Evolutionary conservation across 2,888 invertebrate genomes (phyloP).

Genomic region (Cataglyphis livida): DNA sequence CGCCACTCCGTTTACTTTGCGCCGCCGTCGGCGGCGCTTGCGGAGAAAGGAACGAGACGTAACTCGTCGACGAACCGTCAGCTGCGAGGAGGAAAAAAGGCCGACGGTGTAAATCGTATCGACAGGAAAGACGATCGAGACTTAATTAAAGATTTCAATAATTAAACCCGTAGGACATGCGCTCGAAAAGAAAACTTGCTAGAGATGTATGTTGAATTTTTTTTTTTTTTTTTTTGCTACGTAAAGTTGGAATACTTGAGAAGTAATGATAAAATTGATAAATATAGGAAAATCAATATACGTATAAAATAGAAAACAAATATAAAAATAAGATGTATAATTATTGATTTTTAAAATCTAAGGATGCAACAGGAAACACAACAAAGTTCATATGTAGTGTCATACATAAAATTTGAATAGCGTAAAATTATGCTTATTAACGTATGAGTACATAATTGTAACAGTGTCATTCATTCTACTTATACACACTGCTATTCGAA

Average conservation of each 20-base stretch:
- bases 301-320: not conserved
- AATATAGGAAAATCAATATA: not conserved
- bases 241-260: too few species aligned
- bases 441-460: constrained; percentile 2
- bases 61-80: constrained; percentile 27
- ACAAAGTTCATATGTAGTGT: not conserved
- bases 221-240: not conserved
- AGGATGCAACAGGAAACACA: not conserved
- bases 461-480: not conserved
- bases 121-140: constrained; percentile 37
- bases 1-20: constrained; percentile 80
- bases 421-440: not conserved
- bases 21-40: constrained; percentile 64
- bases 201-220: not conserved
- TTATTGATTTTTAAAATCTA: not conserved
- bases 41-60: constrained; percentile 34
- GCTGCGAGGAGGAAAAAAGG: constrained; percentile 21
- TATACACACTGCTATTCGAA: not conserved
- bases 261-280: not conserved
- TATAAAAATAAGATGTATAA: not conserved
- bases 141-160: constrained; percentile 64
- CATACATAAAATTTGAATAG: not conserved
- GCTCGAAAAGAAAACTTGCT: not conserved
- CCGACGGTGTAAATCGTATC: constrained; percentile 29
- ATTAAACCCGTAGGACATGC: constrained; percentile 31